Percentiles rank a stretch among this genome's conserved stretches.
phyloP scores from a whole-genome alignment of 2,113 vertebrate genomes.

The Smithornis capensis region DNA sequence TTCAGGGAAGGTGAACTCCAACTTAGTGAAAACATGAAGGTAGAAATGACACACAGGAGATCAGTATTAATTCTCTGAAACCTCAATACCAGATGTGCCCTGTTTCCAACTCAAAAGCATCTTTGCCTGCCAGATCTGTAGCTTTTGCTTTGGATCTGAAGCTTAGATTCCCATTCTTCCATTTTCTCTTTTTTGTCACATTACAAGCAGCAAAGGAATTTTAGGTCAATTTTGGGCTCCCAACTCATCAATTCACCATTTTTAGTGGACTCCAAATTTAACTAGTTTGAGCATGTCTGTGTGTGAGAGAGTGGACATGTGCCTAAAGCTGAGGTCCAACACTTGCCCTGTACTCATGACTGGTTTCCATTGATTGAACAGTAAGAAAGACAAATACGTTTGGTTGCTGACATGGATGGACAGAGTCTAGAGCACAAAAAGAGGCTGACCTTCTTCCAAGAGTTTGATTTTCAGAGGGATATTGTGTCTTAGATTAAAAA shows the following conservation, averaged over 20 bases:
- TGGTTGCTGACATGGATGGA: background rate
- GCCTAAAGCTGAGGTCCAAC: background rate
- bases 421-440: background rate
- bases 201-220: background rate
- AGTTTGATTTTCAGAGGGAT: background rate
- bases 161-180: background rate
- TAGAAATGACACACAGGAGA: background rate
- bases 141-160: background rate
- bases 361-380: background rate
- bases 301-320: accelerated
- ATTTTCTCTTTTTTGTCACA: background rate
- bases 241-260: background rate
- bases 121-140: background rate
- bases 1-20: constrained; percentile 8
- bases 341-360: accelerated
- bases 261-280: background rate
- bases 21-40: background rate
- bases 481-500: background rate
- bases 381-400: background rate
- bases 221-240: background rate
- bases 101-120: background rate
- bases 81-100: background rate
- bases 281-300: background rate
- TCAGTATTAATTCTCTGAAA: background rate
- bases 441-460: background rate